Conservation (phyloP, 2,797 vertebrate species). For the Neosalanx taihuensis region DNA sequence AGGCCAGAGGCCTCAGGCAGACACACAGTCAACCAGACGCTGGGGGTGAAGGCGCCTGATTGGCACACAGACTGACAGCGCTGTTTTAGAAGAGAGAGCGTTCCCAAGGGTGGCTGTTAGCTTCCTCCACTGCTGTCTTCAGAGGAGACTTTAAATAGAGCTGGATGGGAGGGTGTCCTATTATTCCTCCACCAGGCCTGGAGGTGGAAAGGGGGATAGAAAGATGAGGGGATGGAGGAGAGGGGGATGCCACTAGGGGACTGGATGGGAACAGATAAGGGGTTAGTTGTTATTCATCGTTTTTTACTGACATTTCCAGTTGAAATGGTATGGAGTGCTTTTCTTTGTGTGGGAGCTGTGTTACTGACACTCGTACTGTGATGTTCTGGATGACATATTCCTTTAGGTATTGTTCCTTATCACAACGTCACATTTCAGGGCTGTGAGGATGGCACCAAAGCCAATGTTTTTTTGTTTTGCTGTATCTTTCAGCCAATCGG, state of each 20-base stretch:
- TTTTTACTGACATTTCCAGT: too few relatives aligned
- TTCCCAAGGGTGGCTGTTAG: constrained; percentile 29
- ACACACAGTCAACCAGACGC: constrained; percentile 24
- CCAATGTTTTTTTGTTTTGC: background rate
- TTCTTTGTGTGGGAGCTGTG: constrained; percentile 1
- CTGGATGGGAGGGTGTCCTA: constrained; percentile 24
- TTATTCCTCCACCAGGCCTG: constrained; percentile 27
- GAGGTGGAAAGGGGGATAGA: constrained; percentile 29
- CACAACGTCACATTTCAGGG: too few relatives aligned
- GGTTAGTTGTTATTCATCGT: constrained; percentile 8
- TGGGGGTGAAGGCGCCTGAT: constrained; percentile 30
- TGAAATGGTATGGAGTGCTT: constrained; percentile 11
- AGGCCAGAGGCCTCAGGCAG: constrained; percentile 18
- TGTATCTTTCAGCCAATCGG: constrained; percentile 76
- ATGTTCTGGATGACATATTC: too few relatives aligned
- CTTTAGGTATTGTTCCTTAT: too few relatives aligned
- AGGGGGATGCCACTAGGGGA: constrained; percentile 22
- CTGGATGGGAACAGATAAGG: background rate
- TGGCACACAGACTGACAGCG: constrained; percentile 44
- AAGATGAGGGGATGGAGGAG: constrained; percentile 10
- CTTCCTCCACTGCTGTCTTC: constrained; percentile 27
- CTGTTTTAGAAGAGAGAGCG: constrained; percentile 29
- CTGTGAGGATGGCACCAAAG: too few relatives aligned
- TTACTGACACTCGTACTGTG: background rate
- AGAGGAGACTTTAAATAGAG: constrained; percentile 26